Percentiles rank a stretch among this genome's conserved stretches.
Conservation (phyloP, 2,113 vertebrate species). For the Lophius piscatorius region DNA sequence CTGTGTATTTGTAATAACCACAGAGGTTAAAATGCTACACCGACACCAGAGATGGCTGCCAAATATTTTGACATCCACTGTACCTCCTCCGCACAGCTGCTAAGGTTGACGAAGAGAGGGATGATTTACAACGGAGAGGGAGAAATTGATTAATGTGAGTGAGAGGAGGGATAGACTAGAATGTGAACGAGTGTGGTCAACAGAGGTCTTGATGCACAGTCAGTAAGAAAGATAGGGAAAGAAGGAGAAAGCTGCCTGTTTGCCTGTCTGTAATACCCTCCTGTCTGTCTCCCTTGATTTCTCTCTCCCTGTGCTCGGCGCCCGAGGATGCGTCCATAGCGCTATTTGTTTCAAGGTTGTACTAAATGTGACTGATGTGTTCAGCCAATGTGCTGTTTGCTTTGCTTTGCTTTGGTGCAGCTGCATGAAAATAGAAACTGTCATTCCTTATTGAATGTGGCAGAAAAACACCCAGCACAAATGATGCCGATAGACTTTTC, state of each 20-base stretch:
- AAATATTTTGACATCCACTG: constrained; percentile 79
- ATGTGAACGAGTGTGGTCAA: constrained; percentile 68
- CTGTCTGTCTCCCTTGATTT: constrained; percentile 67
- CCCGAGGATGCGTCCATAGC: constrained; percentile 54
- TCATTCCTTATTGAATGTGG: constrained; percentile 51
- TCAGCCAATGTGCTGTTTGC: constrained; percentile 56
- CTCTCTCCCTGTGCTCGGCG: constrained; percentile 50
- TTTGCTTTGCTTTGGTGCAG: constrained; percentile 55
- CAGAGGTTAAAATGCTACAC: constrained; percentile 79
- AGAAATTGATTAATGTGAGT: constrained; percentile 68
- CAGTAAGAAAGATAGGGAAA: constrained; percentile 48
- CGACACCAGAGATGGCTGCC: constrained; percentile 72
- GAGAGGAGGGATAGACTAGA: constrained; percentile 56
- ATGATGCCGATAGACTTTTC: constrained; percentile 45
- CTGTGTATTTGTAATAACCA: constrained; percentile 77
- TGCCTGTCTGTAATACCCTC: constrained; percentile 45
- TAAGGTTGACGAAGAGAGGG: constrained; percentile 59
- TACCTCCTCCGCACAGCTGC: constrained; percentile 74
- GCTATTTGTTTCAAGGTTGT: constrained; percentile 73
- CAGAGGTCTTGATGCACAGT: constrained; percentile 69
- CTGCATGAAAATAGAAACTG: constrained; percentile 56
- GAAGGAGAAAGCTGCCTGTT: constrained; percentile 59
- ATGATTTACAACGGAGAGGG: constrained; percentile 64
- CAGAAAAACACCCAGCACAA: constrained; percentile 44
- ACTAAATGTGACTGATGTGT: constrained; percentile 77